phyloP scores from a whole-genome alignment of 2,113 vertebrate genomes.

The Halcyon senegalensis region DNA sequence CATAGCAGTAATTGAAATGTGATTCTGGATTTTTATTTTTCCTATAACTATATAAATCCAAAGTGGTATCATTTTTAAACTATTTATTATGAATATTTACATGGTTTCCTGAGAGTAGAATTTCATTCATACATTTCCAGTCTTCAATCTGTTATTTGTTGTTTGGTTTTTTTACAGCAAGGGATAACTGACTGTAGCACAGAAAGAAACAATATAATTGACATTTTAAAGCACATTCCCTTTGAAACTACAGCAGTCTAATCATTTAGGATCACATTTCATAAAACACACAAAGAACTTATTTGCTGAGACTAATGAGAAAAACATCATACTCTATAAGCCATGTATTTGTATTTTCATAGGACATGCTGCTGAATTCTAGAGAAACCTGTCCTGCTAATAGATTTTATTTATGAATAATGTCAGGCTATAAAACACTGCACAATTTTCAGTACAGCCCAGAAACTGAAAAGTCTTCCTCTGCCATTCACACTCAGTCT shows the following conservation, averaged over 20 bases:
- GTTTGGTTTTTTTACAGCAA: background rate
- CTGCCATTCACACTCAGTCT: background rate
- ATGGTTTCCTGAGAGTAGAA: background rate
- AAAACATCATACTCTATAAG: background rate
- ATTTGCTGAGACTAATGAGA: constrained; percentile 15
- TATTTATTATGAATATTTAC: background rate
- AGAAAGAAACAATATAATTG: background rate
- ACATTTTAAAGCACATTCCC: background rate
- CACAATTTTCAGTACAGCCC: background rate
- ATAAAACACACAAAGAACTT: background rate
- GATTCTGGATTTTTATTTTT: background rate
- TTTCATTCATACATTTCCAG: background rate
- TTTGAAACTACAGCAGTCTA: background rate
- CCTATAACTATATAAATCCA: background rate
- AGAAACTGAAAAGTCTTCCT: background rate
- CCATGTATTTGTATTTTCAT: background rate
- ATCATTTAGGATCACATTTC: background rate
- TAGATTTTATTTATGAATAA: constrained; percentile 36
- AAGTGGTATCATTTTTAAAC: background rate
- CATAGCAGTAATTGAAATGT: background rate
- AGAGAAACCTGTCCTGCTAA: background rate
- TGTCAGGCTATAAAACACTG: background rate
- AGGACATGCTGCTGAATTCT: background rate
- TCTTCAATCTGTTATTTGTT: background rate
- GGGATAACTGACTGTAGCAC: background rate